phyloP scores from a whole-genome alignment of 2,888 invertebrate genomes.

The Coecobrya sp. region DNA sequence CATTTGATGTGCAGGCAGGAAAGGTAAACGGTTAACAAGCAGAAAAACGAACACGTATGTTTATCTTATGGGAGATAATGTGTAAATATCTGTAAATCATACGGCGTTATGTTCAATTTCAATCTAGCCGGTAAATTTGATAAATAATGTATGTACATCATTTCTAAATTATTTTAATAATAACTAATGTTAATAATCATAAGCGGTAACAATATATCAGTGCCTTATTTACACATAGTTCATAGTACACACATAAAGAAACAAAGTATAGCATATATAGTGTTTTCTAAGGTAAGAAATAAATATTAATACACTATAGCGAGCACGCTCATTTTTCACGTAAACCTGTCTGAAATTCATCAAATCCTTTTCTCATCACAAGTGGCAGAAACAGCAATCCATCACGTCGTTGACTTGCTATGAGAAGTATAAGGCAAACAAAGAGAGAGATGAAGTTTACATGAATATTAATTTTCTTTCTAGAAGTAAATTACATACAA shows the following conservation, averaged over 20 bases:
- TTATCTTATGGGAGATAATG: not conserved
- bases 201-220: constrained; percentile 2
- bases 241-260: not conserved
- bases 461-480: constrained; percentile 73
- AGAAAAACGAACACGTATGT: not conserved
- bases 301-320: constrained; percentile 50
- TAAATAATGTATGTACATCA: constrained; percentile 58
- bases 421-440: constrained; percentile 69
- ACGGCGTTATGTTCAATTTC: constrained; percentile 29
- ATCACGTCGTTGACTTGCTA: constrained; percentile 76
- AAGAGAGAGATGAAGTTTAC: constrained; percentile 66
- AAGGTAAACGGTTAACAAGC: constrained; percentile 30
- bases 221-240: not conserved
- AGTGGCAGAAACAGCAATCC: constrained; percentile 75
- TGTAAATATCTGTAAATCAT: constrained; percentile 37
- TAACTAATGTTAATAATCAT: constrained; percentile 56
- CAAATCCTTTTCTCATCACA: constrained; percentile 76
- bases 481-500: constrained; percentile 58
- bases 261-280: not conserved
- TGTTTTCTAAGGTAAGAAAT: constrained; percentile 12
- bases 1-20: constrained; percentile 6
- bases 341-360: constrained; percentile 79
- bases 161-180: constrained; percentile 59
- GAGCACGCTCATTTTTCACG: constrained; percentile 73
- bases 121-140: constrained; percentile 31